Base-by-base conservation (phyloP, 1,140 invertebrate genomes). In the Onthophagus taurus region DNA sequence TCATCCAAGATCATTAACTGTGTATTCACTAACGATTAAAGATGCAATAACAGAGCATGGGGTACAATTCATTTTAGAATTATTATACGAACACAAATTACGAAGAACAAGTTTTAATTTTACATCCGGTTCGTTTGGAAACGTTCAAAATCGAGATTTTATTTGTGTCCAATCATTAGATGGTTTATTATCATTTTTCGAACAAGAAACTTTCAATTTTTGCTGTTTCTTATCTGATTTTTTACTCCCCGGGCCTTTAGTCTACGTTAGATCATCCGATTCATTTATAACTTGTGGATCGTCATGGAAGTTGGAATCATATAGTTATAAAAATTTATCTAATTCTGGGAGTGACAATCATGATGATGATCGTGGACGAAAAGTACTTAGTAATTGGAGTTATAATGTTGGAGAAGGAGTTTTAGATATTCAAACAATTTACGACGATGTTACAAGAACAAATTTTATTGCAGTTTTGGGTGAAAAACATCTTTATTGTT, bases 131-230 rank as follows among this genome's bases (percentile, higher is more conserved):
- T 73, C 81, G 1, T 94, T 94, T 70, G 89, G 89, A 1, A 80
- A 77, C 20, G 76, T 79, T 3, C 76, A 74, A 67, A 78, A 77
- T 4, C 72, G 82, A 57, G 87, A 92, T 66, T 87, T 90, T 54
- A 72, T 92, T 23, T 90, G 87, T 61, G 78, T 93, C 2, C 88
- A 91, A 62, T 83, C 81, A 14, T 63, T 93, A 36, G 89, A 94
- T 65, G 88, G 89, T 1, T 78, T 79, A 12, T 57, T 94, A 2
- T 75, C 78, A 24, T 83, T 94, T 54, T 93, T 83, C 66, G 91
- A 95, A 60, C 88, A 94, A 65, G 89, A 94, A 60, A 77, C 78
- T 20, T 83, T 83, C 60, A 72, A 81, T 14, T 89, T 90, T 54
- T 75, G 72, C 51, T 78, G 83, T 36, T 72, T 78, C 45, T 69